Evolutionary conservation across 2,888 invertebrate genomes (phyloP).

Genomic region (Aphidius colemani): DNA sequence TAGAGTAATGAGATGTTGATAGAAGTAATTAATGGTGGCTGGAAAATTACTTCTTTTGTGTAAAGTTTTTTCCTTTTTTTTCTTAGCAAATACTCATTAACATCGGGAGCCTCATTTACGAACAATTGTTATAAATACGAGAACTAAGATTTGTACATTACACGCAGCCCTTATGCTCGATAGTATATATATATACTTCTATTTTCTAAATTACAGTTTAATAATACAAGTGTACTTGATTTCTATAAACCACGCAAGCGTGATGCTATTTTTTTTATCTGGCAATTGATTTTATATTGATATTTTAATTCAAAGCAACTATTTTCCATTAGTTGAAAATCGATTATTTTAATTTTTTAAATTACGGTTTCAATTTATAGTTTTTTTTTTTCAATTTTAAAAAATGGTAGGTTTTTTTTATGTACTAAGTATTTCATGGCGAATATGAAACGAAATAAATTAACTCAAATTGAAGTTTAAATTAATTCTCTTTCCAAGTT

Average conservation of each 20-base stretch:
- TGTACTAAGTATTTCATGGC: too few relatives aligned
- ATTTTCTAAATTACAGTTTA: constrained; percentile 1
- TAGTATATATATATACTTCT: background rate
- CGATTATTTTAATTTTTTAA: too few relatives aligned
- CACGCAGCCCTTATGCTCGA: background rate
- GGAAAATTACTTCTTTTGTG: too few relatives aligned
- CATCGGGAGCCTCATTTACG: constrained; percentile 8
- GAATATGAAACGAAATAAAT: too few relatives aligned
- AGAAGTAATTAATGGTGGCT: too few relatives aligned
- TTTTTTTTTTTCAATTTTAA: background rate
- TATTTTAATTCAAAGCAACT: background rate
- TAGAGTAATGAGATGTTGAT: too few relatives aligned
- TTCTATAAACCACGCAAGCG: constrained; percentile 22
- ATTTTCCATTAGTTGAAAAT: too few relatives aligned
- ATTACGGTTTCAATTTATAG: background rate
- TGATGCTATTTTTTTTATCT: constrained; percentile 1
- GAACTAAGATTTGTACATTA: constrained; percentile 11
- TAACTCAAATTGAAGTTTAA: too few relatives aligned
- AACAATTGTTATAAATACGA: constrained; percentile 14
- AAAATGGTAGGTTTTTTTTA: too few relatives aligned
- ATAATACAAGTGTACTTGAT: constrained; percentile 18
- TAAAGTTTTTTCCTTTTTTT: background rate
- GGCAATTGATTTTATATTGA: constrained; percentile 17
- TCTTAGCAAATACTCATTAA: constrained; percentile 17
- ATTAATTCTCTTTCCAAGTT: too few relatives aligned